Conservation (phyloP, 2,888 invertebrate species). For the Mythimna loreyi region DNA sequence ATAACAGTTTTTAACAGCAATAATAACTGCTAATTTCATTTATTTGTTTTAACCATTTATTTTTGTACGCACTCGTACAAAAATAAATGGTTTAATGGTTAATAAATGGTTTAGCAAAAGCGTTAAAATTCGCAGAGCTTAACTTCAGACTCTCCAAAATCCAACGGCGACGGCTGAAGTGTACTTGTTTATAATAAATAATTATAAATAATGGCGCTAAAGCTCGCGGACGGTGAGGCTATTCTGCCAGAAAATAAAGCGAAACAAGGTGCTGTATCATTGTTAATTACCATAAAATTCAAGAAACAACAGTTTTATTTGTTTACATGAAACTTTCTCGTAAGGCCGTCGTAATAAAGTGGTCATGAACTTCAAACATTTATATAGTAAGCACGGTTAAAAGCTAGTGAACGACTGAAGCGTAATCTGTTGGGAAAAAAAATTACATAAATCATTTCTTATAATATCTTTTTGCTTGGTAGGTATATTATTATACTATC, state of each 20-base stretch:
- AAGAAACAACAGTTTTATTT: slow-evolving; percentile 2
- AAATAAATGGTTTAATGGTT: too few species aligned
- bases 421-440: background rate
- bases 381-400: slow-evolving; percentile 20
- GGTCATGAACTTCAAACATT: slow-evolving; percentile 35
- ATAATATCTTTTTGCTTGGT: background rate
- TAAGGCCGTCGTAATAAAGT: slow-evolving; percentile 5
- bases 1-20: too few species aligned
- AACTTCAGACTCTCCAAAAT: too few species aligned
- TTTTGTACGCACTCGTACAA: too few species aligned
- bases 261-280: background rate
- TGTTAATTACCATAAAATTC: background rate
- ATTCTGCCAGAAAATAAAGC: background rate
- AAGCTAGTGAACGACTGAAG: background rate
- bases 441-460: slow-evolving; percentile 3
- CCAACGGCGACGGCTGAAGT: too few species aligned
- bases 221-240: too few species aligned
- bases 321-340: slow-evolving; percentile 1
- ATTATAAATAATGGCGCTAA: too few species aligned
- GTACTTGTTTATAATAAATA: too few species aligned
- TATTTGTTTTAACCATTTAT: too few species aligned
- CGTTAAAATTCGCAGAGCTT: too few species aligned
- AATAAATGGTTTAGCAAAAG: too few species aligned
- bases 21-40: too few species aligned
- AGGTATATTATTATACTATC: slow-evolving; percentile 16